Conservation (phyloP, 2,113 vertebrate species). For the Heterotis niloticus region DNA sequence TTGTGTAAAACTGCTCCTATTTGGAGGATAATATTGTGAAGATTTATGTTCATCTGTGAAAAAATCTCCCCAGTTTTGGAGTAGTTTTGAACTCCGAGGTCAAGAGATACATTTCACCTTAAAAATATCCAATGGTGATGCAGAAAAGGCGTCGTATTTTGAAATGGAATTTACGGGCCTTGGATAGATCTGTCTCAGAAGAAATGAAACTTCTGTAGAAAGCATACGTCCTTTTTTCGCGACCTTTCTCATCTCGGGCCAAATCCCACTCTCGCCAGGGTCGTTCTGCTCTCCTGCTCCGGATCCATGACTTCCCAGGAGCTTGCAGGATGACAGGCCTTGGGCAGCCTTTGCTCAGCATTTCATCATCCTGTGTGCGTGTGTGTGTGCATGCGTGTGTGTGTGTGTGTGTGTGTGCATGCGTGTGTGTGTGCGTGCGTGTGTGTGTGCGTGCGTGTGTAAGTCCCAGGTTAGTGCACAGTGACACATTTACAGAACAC, state of each 20-base stretch:
- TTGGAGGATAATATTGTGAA: background rate
- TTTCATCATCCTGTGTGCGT: background rate
- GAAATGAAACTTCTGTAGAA: conserved; percentile 62
- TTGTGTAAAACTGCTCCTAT: background rate
- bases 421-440: too few species aligned
- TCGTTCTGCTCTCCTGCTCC: background rate
- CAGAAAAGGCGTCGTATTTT: conserved; percentile 48
- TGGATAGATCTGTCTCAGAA: conserved; percentile 55
- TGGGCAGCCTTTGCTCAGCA: background rate
- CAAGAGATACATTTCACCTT: conserved; percentile 33
- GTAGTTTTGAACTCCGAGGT: conserved; percentile 10
- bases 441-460: too few species aligned
- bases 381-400: too few species aligned
- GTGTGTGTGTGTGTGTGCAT: too few species aligned
- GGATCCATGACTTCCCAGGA: conserved; percentile 1
- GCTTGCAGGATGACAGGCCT: background rate
- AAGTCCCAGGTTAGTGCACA: too few species aligned
- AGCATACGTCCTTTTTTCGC: conserved; percentile 55
- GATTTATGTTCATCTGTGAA: conserved; percentile 6
- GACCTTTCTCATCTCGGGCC: conserved; percentile 57
- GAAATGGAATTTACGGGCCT: conserved; percentile 59
- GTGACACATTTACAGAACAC: too few species aligned
- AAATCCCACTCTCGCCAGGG: conserved; percentile 48
- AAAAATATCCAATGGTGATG: conserved; percentile 46
- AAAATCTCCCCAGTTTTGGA: background rate